These are phyloP conservation scores for Hafferia zeledoni DNA, from an alignment of 2,797 vertebrate species.

Conservation along the genomic window DNA sequence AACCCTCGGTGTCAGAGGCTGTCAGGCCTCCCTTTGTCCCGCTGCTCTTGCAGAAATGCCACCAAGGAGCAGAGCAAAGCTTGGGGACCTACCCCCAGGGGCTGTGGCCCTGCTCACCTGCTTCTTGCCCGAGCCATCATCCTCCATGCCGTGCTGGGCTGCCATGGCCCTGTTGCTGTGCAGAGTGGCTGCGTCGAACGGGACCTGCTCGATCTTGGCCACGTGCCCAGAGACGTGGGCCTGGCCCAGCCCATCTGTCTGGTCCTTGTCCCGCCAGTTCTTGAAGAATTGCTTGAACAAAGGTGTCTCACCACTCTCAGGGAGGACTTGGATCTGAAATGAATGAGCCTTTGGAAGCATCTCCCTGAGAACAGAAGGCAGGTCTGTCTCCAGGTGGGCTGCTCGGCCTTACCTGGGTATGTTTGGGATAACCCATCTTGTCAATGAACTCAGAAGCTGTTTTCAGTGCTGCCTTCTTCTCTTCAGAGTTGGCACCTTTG, in stretches of 20 bases:
- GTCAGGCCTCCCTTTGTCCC: not conserved
- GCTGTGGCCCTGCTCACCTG: slow-evolving; percentile 73
- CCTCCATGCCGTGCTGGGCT: slow-evolving; percentile 96
- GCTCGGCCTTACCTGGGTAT: slow-evolving; percentile 84
- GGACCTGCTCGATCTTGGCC: slow-evolving; percentile 91
- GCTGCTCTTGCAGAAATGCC: not conserved
- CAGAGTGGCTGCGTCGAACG: slow-evolving; percentile 88
- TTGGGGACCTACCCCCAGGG: not conserved
- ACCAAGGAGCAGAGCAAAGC: not conserved
- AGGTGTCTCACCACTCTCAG: slow-evolving; percentile 93
- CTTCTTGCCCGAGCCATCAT: slow-evolving; percentile 89
- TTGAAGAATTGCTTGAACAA: slow-evolving; percentile 99
- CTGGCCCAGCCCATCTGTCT: slow-evolving; percentile 89
- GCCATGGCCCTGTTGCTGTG: slow-evolving; percentile 93
- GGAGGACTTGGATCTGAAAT: slow-evolving; percentile 88
- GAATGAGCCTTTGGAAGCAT: not conserved
- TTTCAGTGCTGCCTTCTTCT: slow-evolving; percentile 91
- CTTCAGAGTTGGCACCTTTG: slow-evolving; percentile 90
- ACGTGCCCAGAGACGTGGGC: slow-evolving; percentile 91
- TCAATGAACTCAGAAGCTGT: slow-evolving; percentile 94
- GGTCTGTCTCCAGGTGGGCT: not conserved
- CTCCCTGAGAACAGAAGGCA: not conserved
- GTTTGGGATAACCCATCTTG: slow-evolving; percentile 94
- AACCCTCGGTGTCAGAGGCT: not conserved
- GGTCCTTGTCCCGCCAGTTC: slow-evolving; percentile 92